Evolutionary conservation across 2,797 vertebrate genomes (phyloP).

Genomic region (Oreochromis mossambicus): DNA sequence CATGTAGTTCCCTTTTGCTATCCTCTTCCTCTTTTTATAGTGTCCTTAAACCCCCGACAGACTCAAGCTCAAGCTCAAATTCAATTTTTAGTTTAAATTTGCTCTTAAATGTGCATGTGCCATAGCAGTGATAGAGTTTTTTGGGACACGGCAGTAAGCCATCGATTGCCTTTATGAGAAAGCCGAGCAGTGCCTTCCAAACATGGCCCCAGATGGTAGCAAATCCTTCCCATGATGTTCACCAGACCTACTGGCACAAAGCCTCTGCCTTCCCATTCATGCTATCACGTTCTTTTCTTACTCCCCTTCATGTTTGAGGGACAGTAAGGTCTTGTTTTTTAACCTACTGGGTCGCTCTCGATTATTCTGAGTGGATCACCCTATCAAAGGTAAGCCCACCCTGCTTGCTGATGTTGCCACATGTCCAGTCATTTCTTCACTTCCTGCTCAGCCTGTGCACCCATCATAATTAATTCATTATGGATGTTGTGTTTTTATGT

Average conservation of each 20-base stretch:
- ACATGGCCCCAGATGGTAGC: background rate
- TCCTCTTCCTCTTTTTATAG: background rate
- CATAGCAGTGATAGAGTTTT: background rate
- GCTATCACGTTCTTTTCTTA: background rate
- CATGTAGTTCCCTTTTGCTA: background rate
- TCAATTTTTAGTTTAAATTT: background rate
- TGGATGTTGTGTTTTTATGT: background rate
- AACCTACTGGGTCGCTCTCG: background rate
- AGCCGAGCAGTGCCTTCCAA: background rate
- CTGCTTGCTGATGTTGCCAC: background rate
- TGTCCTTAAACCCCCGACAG: background rate
- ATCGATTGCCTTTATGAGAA: background rate
- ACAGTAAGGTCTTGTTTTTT: background rate
- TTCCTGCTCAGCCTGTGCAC: background rate
- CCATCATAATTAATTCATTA: background rate
- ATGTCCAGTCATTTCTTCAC: background rate
- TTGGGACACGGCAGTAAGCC: background rate
- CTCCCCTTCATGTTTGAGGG: background rate
- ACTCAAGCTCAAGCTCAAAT: background rate
- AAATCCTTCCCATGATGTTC: background rate
- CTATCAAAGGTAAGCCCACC: background rate
- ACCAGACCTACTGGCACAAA: background rate
- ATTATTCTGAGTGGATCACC: background rate
- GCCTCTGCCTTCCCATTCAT: background rate
- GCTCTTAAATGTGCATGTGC: background rate